These are phyloP conservation scores for Sesia bembeciformis DNA, from an alignment of 2,888 invertebrate species.

Conservation along the genomic window DNA sequence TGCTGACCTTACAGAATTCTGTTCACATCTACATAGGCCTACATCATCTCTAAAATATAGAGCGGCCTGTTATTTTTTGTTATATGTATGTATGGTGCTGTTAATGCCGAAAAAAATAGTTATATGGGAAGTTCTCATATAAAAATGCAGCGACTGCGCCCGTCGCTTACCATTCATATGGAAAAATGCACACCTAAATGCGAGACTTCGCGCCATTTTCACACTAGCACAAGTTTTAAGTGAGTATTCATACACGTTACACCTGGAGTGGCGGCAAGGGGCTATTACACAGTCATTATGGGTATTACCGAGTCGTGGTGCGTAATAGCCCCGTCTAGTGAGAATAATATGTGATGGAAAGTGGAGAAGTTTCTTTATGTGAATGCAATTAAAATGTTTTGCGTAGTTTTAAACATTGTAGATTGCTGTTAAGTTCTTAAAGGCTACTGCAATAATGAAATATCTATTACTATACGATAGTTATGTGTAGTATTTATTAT, in stretches of 20 bases:
- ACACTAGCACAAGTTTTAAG: slow-evolving; percentile 18
- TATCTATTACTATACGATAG: too few relatives aligned
- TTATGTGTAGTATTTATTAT: too few relatives aligned
- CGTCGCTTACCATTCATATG: background rate
- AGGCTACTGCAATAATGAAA: too few relatives aligned
- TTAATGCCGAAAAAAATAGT: too few relatives aligned
- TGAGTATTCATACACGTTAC: slow-evolving; percentile 26
- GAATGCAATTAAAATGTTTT: slow-evolving; percentile 1
- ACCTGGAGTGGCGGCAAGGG: slow-evolving; percentile 25
- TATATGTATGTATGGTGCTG: too few relatives aligned
- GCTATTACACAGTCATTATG: slow-evolving; percentile 29
- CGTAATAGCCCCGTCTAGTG: slow-evolving; percentile 22
- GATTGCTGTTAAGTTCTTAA: too few relatives aligned
- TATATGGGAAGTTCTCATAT: too few relatives aligned
- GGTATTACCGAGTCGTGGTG: slow-evolving; percentile 10
- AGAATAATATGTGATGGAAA: slow-evolving; percentile 32
- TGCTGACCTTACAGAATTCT: too few relatives aligned
- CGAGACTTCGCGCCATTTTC: slow-evolving; percentile 8
- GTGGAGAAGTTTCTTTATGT: background rate
- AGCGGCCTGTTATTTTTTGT: too few relatives aligned
- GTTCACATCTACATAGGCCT: too few relatives aligned
- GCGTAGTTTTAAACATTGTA: slow-evolving; percentile 4
- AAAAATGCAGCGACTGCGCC: too few relatives aligned
- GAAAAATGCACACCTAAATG: background rate
- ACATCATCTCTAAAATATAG: too few relatives aligned